Percentiles rank a stretch among this genome's conserved stretches.
phyloP scores from a whole-genome alignment of 2,113 vertebrate genomes.

The Serinus canaria region DNA sequence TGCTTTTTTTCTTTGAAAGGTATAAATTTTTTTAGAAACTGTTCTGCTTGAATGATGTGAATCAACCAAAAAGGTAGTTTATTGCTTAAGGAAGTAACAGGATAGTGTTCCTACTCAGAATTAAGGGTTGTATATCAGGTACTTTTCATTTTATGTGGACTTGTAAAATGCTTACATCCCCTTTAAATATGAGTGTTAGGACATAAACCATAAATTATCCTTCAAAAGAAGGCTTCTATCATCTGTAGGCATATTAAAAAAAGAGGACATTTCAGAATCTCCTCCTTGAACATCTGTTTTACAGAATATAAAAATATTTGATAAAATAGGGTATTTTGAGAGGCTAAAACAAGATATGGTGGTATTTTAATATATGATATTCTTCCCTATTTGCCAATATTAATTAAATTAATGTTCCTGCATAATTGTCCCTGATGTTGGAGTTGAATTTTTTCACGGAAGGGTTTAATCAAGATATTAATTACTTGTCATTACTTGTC shows the following conservation, averaged over 20 bases:
- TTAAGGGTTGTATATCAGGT: not conserved
- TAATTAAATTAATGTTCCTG: not conserved
- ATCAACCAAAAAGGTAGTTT: not conserved
- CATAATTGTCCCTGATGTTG: not conserved
- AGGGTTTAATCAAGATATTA: not conserved
- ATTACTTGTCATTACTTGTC: not conserved
- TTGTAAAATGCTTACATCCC: not conserved
- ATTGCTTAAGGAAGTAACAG: not conserved
- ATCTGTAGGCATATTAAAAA: not conserved
- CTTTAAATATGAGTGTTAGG: not conserved
- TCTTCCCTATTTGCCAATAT: not conserved
- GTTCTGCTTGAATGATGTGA: not conserved
- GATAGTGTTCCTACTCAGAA: not conserved
- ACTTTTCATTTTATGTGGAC: not conserved
- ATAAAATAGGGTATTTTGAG: not conserved
- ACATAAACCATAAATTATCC: not conserved
- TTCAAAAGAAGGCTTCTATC: not conserved
- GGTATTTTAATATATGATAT: not conserved
- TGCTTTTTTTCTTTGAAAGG: not conserved
- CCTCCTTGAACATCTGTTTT: not conserved
- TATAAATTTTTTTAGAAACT: conserved; percentile 4
- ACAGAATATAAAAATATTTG: not conserved
- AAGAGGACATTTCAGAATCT: not conserved
- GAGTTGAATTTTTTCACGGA: not conserved
- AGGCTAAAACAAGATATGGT: not conserved